Conservation (phyloP, 2,797 vertebrate species). For the Clarias platycephalus region DNA sequence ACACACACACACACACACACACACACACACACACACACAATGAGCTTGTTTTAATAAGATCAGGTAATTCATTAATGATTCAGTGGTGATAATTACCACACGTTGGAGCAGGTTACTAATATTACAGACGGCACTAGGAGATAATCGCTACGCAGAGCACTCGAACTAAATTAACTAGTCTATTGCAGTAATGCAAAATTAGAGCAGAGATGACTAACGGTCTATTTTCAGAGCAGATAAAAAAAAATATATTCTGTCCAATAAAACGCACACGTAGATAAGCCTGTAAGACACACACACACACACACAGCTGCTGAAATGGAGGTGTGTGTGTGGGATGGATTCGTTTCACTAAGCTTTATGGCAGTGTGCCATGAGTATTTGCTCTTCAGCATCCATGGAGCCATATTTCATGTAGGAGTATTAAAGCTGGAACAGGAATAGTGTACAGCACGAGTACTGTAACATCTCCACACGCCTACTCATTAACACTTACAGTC, state of each 20-base stretch:
- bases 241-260: neutral
- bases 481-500: conserved; percentile 65
- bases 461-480: conserved; percentile 70
- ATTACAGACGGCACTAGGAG: neutral
- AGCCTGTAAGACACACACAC: conserved; percentile 5
- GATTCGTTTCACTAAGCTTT: conserved; percentile 1
- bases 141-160: neutral
- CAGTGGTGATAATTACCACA: neutral
- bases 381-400: conserved; percentile 49
- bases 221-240: conserved; percentile 56
- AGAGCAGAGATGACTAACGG: conserved; percentile 14
- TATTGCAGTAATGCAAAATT: neutral
- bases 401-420: conserved; percentile 63
- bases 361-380: neutral
- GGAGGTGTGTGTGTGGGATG: conserved; percentile 16
- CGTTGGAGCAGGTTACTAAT: conserved; percentile 8
- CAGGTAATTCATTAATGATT: conserved; percentile 37
- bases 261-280: neutral
- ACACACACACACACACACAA: neutral
- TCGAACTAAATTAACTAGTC: neutral
- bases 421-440: conserved; percentile 65
- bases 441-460: conserved; percentile 63
- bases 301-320: conserved; percentile 26
- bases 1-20: neutral
- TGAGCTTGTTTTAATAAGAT: conserved; percentile 11